Evolutionary conservation across 1,140 invertebrate species (phyloP), one percentile per base, ranked within the genome.

Genomic region (Lasaia peninsularis): DNA sequence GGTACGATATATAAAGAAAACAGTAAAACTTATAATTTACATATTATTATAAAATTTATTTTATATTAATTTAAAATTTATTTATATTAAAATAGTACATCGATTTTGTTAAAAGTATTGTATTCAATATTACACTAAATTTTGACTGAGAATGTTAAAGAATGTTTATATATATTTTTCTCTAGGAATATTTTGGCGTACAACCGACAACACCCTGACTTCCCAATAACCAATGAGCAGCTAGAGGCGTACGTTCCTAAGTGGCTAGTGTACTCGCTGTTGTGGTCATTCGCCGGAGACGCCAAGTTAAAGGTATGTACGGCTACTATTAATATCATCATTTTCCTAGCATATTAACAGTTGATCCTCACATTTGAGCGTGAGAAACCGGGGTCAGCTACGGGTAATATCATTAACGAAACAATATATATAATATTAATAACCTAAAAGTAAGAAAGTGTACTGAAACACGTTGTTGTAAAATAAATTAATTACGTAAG

Each of bases 211-310:
- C 98, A 99, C 86, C 91, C 92, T 0, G 98, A 99, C 87, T 99
- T 99, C 89, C 98, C 98, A 0, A 92, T 99, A 75, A 94, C 97
- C 24, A 92, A 93, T 52, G 98, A 99, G 66, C 96, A 98, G 74
- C 75, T 99, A 53, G 98, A 99, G 78, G 93, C 94, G 11, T 99
- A 98, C 75, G 95, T 99, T 67, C 95, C 96, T 1, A 98, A 98
- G 81, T 96, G 95, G 77, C 89, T 99, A 21, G 92, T 99, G 0
- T 98, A 98, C 86, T 95, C 96, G 0, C 83, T 99, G 11, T 86
- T 99, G 5, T 99, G 99, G 99, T 98, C 98, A 58, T 99, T 99
- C 77, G 94, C 97, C 59, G 99, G 99, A 37, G 99, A 99, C 91
- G 97, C 97, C 9, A 98, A 98, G 89, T 91, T 99, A 2, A 99